Base-by-base conservation (phyloP, 2,797 vertebrate genomes). In the Huso huso region DNA sequence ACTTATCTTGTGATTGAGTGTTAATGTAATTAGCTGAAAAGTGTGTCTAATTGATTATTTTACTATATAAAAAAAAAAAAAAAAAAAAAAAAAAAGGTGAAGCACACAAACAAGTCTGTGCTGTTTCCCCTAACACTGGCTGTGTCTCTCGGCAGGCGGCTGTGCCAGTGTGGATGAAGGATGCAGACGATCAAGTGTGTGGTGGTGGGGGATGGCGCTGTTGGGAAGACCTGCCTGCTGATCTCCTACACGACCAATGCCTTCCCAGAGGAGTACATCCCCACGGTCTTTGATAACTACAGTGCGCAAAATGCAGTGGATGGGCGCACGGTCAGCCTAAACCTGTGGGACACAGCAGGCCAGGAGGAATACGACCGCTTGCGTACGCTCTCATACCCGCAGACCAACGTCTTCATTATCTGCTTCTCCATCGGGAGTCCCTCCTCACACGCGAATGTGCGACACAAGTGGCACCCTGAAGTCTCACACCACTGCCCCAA, bases 111-210 rank as follows among this genome's bases (percentile, higher is more conserved):
- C 23, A 37, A 37, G 57, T 2, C 10, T 5, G 2, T 0, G 6
- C 70, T 64, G 67, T 75, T 76, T 72, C 13, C 49, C 52, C 68
- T 75, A 74, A 48, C 62, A 66, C 76, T 51, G 52, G 6, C 53
- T 70, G 69, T 64, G 62, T 67, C 6, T 80, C 65, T 77, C 73
- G 65, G 68, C 75, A 91, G 88, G 86, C 88, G 82, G 84, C 82
- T 81, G 84, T 87, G 84, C 79, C 83, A 76, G 78, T 84, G 84
- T 83, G 85, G 84, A 87, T 83, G 82, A 82, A 96, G 89, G 76
- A 97, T 97, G 93, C 94, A 96, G 91, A 96, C 92, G 4, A 97
- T 97, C 80, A 98, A 95, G 88, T 97, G 93, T 64, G 94, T 97
- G 68, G 93, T 97, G 18, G 94, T 97, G 65, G 96, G 94, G 63